These are phyloP conservation scores for Tachystola acroxantha DNA, from an alignment of 2,888 invertebrate species.

Conservation along the genomic window DNA sequence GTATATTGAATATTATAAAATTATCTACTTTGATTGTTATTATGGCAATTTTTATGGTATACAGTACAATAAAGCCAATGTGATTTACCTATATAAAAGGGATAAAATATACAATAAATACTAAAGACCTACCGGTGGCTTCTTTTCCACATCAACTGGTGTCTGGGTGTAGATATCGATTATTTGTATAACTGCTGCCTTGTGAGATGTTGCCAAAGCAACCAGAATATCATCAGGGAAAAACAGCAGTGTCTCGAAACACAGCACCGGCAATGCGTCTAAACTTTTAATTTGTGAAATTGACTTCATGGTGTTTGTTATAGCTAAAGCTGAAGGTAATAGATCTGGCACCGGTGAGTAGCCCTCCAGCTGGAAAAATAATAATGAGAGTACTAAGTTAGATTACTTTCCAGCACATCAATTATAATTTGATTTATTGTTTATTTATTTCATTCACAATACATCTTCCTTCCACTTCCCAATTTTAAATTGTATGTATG, in stretches of 20 bases:
- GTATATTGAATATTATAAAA: too few relatives aligned
- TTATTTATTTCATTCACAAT: too few relatives aligned
- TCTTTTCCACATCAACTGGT: not conserved
- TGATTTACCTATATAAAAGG: too few relatives aligned
- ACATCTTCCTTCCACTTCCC: too few relatives aligned
- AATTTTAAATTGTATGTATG: too few relatives aligned
- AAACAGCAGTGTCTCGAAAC: slow-evolving; percentile 39
- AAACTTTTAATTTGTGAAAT: slow-evolving; percentile 26
- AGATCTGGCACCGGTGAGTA: slow-evolving; percentile 26
- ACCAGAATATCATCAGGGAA: slow-evolving; percentile 39
- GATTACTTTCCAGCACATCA: not conserved
- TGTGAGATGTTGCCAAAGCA: slow-evolving; percentile 23
- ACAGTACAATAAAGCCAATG: too few relatives aligned
- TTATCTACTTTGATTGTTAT: too few relatives aligned
- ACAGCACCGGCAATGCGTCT: slow-evolving; percentile 31
- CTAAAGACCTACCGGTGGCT: too few relatives aligned
- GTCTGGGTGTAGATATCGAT: not conserved
- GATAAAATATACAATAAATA: too few relatives aligned
- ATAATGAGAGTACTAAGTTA: not conserved
- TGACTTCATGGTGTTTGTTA: slow-evolving; percentile 38
- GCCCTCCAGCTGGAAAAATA: slow-evolving; percentile 11
- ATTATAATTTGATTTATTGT: not conserved
- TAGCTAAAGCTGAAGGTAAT: slow-evolving; percentile 34
- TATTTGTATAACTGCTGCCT: slow-evolving; percentile 28
- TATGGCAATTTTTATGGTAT: too few relatives aligned